A percentile compares a stretch with the other conserved stretches of the same genome.
phyloP scores from a whole-genome alignment of 1,140 invertebrate species.

The Rhizoglyphus robini region DNA sequence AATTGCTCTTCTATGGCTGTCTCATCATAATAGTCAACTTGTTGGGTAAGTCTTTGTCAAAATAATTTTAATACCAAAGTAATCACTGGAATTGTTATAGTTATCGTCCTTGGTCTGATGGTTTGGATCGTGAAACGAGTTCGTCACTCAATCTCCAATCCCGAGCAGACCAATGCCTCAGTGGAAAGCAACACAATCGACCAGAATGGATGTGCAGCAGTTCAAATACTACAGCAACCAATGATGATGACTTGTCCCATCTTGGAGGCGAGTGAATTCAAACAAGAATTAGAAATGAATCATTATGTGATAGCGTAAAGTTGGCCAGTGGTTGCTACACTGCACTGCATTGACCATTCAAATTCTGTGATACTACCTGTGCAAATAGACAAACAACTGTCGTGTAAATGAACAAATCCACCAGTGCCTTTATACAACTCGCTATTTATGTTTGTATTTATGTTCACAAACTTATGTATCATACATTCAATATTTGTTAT shows the following conservation, averaged over 20 bases:
- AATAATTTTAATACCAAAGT: background rate
- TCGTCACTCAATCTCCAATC: background rate
- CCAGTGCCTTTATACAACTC: too few species aligned
- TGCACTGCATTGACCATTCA: too few species aligned
- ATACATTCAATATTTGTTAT: too few species aligned
- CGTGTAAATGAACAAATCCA: too few species aligned
- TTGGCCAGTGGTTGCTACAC: too few species aligned
- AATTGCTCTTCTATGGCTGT: background rate
- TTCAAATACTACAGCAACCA: conserved; percentile 4
- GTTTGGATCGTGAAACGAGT: conserved; percentile 9
- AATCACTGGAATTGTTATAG: background rate
- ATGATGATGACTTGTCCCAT: conserved; percentile 1
- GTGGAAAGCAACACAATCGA: background rate
- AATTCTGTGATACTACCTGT: too few species aligned
- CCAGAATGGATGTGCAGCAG: background rate
- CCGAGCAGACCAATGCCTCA: background rate
- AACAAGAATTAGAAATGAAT: background rate
- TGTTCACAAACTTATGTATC: too few species aligned
- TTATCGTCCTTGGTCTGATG: background rate
- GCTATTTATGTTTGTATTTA: too few species aligned
- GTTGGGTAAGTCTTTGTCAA: background rate
- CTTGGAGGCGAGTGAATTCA: background rate
- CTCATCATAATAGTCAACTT: background rate
- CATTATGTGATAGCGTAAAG: conserved; percentile 6
- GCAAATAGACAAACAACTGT: too few species aligned